A percentile compares a stretch with the other conserved stretches of the same genome.
Conservation (phyloP, 23 tunicate species). For the Diplosoma virens region DNA sequence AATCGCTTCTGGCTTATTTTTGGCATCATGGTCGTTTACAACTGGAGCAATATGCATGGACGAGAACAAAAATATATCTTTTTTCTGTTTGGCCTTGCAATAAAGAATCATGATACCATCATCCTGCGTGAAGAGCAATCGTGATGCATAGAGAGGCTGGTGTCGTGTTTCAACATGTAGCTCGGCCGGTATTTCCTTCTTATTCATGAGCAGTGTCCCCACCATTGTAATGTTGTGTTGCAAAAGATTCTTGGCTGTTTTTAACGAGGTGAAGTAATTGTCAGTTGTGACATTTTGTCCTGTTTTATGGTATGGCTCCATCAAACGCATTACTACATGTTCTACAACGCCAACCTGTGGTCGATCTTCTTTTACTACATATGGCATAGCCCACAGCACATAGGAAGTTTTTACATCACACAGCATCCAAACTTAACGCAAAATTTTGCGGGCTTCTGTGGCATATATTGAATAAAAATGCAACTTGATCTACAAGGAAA, state of each 20-base stretch:
- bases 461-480: constrained; percentile 14
- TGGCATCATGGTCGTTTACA: constrained; percentile 12
- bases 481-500: constrained; percentile 30
- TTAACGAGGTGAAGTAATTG: constrained; percentile 15
- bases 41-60: constrained; percentile 16
- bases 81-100: not conserved
- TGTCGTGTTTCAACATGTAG: constrained; percentile 4
- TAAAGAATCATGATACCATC: constrained; percentile 1
- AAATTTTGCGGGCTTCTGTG: constrained; percentile 24
- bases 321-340: constrained; percentile 25
- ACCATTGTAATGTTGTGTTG: constrained; percentile 25
- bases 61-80: constrained; percentile 13
- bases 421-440: constrained; percentile 29
- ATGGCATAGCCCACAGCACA: constrained; percentile 17
- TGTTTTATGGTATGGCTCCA: constrained; percentile 33
- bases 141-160: constrained; percentile 18
- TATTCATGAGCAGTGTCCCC: constrained; percentile 12
- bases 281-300: constrained; percentile 19
- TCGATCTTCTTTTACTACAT: constrained; percentile 7
- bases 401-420: constrained; percentile 18
- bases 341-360: constrained; percentile 15
- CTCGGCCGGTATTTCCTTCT: constrained; percentile 1
- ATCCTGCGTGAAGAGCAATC: constrained; percentile 1
- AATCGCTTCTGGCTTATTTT: constrained; percentile 33
- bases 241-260: constrained; percentile 12